Evolutionary conservation across 2,113 vertebrate species (phyloP).

Genomic region (Cyprinodon variegatus): DNA sequence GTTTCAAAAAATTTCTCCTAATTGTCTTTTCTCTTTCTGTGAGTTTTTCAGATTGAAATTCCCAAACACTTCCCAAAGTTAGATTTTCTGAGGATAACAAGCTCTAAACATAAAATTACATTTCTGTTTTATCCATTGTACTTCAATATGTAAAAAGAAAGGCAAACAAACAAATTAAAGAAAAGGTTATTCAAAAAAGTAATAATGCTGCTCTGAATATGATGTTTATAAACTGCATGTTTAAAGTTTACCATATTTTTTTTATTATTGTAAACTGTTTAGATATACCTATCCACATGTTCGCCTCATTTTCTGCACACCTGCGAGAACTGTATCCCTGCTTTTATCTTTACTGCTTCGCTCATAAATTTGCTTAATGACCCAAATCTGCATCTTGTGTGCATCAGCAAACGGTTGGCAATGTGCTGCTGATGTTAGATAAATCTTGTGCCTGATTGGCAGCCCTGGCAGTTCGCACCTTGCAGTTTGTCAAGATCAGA

Average conservation of each 20-base stretch:
- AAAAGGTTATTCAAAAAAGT: no score
- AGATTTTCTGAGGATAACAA: no score
- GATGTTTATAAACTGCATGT: no score
- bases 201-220: no score
- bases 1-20: no score
- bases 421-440: not conserved
- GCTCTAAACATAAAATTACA: no score
- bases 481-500: not conserved
- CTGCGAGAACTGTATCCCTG: not conserved
- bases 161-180: no score
- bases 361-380: not conserved
- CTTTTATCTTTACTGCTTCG: not conserved
- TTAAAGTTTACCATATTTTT: not conserved
- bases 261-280: not conserved
- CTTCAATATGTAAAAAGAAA: no score
- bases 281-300: not conserved
- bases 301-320: not conserved
- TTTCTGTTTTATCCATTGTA: no score
- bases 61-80: no score
- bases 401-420: constrained; percentile 2
- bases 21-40: no score
- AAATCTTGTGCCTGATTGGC: not conserved
- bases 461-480: not conserved
- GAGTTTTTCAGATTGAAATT: no score
- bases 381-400: not conserved